Conservation (phyloP, 2,888 invertebrate species). For the Drosophila mimetica region DNA sequence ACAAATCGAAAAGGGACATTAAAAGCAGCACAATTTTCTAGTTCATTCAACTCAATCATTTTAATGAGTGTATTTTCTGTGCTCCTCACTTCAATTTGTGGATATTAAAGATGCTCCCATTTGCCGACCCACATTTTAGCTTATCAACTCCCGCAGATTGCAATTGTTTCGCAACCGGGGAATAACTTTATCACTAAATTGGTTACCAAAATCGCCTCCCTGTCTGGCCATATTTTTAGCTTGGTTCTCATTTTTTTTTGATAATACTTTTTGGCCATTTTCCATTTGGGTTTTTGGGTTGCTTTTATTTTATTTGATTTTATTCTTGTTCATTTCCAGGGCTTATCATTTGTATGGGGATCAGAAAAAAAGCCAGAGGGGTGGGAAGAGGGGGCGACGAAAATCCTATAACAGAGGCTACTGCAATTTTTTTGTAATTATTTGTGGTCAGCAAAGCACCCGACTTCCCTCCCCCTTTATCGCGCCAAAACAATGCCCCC, state of each 20-base stretch:
- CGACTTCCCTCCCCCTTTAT: background rate
- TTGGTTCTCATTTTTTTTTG: background rate
- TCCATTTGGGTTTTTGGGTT: conserved; percentile 27
- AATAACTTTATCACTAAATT: conserved; percentile 29
- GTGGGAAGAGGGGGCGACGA: background rate
- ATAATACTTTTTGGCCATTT: conserved; percentile 17
- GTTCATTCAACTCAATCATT: conserved; percentile 22
- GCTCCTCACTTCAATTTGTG: background rate
- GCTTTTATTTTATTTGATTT: background rate
- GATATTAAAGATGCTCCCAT: background rate
- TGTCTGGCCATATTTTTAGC: conserved; percentile 10
- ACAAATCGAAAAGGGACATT: background rate
- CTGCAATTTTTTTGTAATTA: conserved; percentile 36
- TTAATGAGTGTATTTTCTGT: conserved; percentile 6
- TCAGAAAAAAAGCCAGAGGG: conserved; percentile 1
- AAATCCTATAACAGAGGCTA: conserved; percentile 6
- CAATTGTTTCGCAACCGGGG: conserved; percentile 1
- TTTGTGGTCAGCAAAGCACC: conserved; percentile 14
- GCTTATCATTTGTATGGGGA: conserved; percentile 21
- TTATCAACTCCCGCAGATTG: conserved; percentile 1
- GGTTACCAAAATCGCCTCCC: conserved; percentile 13
- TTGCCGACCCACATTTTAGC: background rate
- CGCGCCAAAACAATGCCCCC: conserved; percentile 8
- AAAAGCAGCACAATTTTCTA: conserved; percentile 11
- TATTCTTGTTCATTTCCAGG: conserved; percentile 28